Conservation (phyloP, 2,113 vertebrate genomes). For the Rutilus rutilus region DNA sequence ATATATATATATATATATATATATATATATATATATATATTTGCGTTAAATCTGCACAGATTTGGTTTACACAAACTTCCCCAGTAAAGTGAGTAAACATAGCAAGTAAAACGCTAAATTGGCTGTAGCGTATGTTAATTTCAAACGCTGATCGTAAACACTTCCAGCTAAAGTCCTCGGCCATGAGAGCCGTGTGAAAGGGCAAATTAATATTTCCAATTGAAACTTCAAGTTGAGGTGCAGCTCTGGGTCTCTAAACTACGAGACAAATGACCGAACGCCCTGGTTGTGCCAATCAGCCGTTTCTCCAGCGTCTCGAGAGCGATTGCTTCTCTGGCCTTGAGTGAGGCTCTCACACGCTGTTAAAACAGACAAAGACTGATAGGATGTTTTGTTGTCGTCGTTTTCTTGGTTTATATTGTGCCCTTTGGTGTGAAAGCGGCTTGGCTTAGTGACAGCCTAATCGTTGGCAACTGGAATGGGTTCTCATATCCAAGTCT, state of each 20-base stretch:
- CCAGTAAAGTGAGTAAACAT: no score
- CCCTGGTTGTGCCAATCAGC: constrained; percentile 17
- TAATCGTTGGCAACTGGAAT: constrained; percentile 39
- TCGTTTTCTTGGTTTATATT: constrained; percentile 64
- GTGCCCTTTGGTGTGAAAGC: constrained; percentile 48
- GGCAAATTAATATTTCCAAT: constrained; percentile 29
- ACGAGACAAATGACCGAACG: constrained; percentile 19
- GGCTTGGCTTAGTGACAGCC: constrained; percentile 59
- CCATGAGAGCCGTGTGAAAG: neutral
- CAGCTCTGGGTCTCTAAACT: constrained; percentile 22
- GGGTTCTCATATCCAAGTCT: constrained; percentile 1
- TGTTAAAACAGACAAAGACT: constrained; percentile 70
- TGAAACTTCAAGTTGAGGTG: constrained; percentile 11
- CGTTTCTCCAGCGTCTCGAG: constrained; percentile 9
- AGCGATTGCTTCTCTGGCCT: constrained; percentile 70
- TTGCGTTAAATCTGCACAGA: no score
- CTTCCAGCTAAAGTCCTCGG: neutral
- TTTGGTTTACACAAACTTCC: no score
- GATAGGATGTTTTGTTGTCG: constrained; percentile 31
- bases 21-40: no score
- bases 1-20: no score
- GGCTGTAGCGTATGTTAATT: no score
- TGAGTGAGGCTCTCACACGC: constrained; percentile 66
- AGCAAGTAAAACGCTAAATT: no score
- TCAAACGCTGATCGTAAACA: neutral